These are phyloP conservation scores for Alethe diademata DNA, from an alignment of 2,113 vertebrate species.

Conservation along the genomic window DNA sequence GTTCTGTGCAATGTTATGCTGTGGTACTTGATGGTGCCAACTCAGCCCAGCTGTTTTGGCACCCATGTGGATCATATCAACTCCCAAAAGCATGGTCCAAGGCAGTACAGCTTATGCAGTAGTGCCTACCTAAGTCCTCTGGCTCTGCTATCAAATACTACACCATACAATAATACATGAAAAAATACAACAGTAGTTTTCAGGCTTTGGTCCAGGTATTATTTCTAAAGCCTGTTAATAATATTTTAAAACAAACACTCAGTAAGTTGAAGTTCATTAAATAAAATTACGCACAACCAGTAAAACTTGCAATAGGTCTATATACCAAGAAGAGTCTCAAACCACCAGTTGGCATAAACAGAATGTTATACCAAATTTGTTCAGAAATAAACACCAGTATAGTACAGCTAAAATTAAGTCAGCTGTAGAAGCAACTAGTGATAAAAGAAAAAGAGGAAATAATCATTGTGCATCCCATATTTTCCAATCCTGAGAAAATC, in stretches of 20 bases:
- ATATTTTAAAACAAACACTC: not conserved
- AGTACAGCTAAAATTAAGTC: not conserved
- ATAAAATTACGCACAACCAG: not conserved
- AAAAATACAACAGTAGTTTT: not conserved
- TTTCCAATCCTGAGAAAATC: not conserved
- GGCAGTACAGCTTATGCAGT: not conserved
- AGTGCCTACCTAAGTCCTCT: not conserved
- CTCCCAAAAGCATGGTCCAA: not conserved
- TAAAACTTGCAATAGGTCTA: not conserved
- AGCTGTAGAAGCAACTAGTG: not conserved
- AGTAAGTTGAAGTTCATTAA: not conserved
- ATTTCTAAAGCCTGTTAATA: not conserved
- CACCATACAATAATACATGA: not conserved
- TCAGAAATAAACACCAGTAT: not conserved
- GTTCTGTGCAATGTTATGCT: not conserved
- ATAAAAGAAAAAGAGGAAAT: not conserved
- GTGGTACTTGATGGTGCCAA: not conserved
- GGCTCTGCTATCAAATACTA: not conserved
- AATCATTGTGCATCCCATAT: not conserved
- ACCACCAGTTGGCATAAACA: not conserved
- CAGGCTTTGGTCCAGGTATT: not conserved
- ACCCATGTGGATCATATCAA: not conserved
- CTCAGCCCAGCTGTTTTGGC: not conserved
- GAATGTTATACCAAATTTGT: not conserved
- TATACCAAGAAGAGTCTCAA: not conserved